Conservation (phyloP, 1,140 invertebrate genomes). For the Cardiocondyla obscurior region DNA sequence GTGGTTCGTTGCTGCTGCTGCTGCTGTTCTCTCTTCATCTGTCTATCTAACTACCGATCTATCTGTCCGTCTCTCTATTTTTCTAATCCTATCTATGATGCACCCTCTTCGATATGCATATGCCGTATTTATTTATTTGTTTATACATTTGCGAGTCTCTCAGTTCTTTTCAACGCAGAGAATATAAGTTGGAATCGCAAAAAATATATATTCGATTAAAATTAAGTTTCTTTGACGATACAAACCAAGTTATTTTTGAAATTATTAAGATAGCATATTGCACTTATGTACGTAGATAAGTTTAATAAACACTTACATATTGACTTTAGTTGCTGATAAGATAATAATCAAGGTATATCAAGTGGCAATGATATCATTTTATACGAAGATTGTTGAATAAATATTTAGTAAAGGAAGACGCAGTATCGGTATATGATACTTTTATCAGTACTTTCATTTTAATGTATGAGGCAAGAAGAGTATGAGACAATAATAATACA, state of each 20-base stretch:
- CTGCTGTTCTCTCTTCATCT: constrained; percentile 58
- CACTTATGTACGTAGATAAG: not conserved
- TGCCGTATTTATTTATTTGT: constrained; percentile 22
- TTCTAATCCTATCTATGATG: not conserved
- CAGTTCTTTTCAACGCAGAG: not conserved
- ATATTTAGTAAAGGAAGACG: not conserved
- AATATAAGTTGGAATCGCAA: not conserved
- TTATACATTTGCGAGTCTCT: not conserved
- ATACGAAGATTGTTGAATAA: not conserved
- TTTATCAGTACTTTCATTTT: not conserved
- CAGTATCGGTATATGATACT: not conserved
- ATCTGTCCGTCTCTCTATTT: constrained; percentile 38
- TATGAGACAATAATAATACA: not conserved
- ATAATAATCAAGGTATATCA: not conserved
- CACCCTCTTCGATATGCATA: not conserved
- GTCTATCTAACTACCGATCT: constrained; percentile 48
- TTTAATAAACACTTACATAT: constrained; percentile 5
- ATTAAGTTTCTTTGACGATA: not conserved
- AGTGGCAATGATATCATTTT: not conserved
- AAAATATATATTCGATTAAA: not conserved
- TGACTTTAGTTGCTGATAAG: not conserved
- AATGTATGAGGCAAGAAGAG: not conserved
- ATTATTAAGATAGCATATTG: not conserved
- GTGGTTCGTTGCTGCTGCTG: constrained; percentile 82
- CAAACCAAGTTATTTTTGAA: not conserved